phyloP scores from a whole-genome alignment of 1,140 invertebrate species.

The Babylonia areolata region DNA sequence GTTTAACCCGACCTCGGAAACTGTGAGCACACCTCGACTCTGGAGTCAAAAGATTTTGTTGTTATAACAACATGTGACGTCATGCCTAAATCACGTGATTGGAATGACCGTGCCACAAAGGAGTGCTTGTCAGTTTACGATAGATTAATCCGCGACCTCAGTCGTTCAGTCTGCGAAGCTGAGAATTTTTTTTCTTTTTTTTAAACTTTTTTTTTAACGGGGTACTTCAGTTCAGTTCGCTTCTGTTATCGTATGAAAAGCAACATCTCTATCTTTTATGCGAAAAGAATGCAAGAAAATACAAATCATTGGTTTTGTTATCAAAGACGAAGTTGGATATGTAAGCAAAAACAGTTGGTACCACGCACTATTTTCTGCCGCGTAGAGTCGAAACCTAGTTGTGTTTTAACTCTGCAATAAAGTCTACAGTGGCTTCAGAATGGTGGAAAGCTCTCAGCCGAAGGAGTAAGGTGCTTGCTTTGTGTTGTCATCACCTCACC shows the following conservation, averaged over 20 bases:
- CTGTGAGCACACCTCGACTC: not conserved
- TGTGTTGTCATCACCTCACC: conserved; percentile 46
- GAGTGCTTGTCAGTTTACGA: conserved; percentile 39
- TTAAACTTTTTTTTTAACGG: not conserved
- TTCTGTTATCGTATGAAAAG: not conserved
- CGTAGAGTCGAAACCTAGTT: conserved; percentile 42
- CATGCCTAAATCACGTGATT: conserved; percentile 52
- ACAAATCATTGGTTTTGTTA: no score
- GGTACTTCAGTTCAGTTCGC: not conserved
- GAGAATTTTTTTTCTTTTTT: not conserved
- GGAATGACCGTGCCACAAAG: conserved; percentile 50
- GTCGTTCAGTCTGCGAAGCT: not conserved
- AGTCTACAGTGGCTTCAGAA: conserved; percentile 44
- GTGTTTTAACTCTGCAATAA: not conserved
- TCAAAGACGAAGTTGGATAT: no score
- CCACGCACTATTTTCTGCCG: conserved; percentile 48
- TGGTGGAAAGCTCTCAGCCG: conserved; percentile 29
- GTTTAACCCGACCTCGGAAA: not conserved
- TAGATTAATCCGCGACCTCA: conserved; percentile 28
- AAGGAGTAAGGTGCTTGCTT: conserved; percentile 16
- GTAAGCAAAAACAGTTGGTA: not conserved
- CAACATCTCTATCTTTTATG: not conserved
- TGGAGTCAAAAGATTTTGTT: conserved; percentile 47
- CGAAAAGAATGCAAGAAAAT: not conserved
- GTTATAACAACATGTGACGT: conserved; percentile 70